Evolutionary conservation across 2,797 vertebrate species (phyloP), one percentile per base, ranked within the genome.

Genomic region (Leucoraja ocellata): DNA sequence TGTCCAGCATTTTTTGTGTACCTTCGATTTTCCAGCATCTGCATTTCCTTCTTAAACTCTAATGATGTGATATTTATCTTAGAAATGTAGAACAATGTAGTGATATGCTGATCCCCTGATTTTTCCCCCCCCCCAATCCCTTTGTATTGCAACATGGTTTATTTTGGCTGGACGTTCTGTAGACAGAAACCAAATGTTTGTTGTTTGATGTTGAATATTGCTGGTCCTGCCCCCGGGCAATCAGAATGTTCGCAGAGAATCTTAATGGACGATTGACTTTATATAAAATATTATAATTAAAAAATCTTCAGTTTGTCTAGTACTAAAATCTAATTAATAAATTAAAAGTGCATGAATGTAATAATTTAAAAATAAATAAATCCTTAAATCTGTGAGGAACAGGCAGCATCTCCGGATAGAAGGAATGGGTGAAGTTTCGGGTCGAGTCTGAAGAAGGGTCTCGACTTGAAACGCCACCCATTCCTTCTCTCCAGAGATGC

Each of bases 251-350:
- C 58, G 28, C 28, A 76, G 71, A 28, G 63, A 79, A 93, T 39
- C 93, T 61, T 79, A 68, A 93, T 95, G 95, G 95, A 94, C 93
- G 94, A 94, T 95, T 94, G 93, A 96, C 95, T 96, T 95, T 96
- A 95, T 95, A 95, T 96, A 95, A 95, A 21, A 18, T 71, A 74
- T 76, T 13, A 28, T 74, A 74, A 92, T 92, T 28, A 92, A 92
- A 54, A 9, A 73, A 25, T 1, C 4, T 54, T 76, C 36, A 28
- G 73, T 21, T 74, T n/a, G 23, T 25, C 5, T 25, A 76, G 8
- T 8, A 76, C 23, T 13, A 76, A 76, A 80, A 71, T 74, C 11
- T 28, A 21, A 46, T n/a, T 58, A 76, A n/a, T 9, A 74, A 88
- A 28, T 7, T 71, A 39, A 68, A 65, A 68, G 36, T n/a, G 58